Conservation (phyloP, 2,797 vertebrate genomes). For the Meda fulgida region DNA sequence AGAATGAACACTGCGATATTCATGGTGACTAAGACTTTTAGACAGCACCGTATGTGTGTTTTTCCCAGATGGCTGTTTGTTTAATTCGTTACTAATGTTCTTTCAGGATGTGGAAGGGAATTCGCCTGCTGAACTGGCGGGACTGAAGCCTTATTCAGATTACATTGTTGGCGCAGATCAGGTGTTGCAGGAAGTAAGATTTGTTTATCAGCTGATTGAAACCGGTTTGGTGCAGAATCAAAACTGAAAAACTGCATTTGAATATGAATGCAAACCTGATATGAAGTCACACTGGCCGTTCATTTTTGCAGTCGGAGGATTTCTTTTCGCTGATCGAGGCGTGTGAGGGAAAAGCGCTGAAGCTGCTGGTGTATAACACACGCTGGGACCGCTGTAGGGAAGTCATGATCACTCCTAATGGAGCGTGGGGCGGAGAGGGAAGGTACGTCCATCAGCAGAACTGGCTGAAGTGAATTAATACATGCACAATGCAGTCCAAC, state of each 20-base stretch:
- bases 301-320: slow-evolving; percentile 85
- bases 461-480: no score
- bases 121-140: slow-evolving; percentile 89
- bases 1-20: neutral
- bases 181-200: slow-evolving; percentile 91
- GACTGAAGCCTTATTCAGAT: slow-evolving; percentile 85
- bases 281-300: neutral
- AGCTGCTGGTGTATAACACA: slow-evolving; percentile 92
- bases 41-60: neutral
- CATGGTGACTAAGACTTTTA: neutral
- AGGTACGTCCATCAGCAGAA: slow-evolving; percentile 77
- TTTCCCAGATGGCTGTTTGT: neutral
- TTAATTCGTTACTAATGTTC: neutral
- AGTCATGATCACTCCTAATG: slow-evolving; percentile 92
- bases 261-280: neutral
- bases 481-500: neutral
- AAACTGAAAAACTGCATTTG: neutral
- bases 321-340: slow-evolving; percentile 92
- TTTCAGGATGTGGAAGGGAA: slow-evolving; percentile 86
- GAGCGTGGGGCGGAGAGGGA: slow-evolving; percentile 96
- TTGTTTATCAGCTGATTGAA: neutral
- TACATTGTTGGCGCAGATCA: slow-evolving; percentile 96
- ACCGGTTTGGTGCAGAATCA: neutral
- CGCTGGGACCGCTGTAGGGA: slow-evolving; percentile 87
- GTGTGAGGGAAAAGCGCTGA: slow-evolving; percentile 91